These are phyloP conservation scores for Delia radicum DNA, from an alignment of 1,140 invertebrate species.

Conservation along the genomic window DNA sequence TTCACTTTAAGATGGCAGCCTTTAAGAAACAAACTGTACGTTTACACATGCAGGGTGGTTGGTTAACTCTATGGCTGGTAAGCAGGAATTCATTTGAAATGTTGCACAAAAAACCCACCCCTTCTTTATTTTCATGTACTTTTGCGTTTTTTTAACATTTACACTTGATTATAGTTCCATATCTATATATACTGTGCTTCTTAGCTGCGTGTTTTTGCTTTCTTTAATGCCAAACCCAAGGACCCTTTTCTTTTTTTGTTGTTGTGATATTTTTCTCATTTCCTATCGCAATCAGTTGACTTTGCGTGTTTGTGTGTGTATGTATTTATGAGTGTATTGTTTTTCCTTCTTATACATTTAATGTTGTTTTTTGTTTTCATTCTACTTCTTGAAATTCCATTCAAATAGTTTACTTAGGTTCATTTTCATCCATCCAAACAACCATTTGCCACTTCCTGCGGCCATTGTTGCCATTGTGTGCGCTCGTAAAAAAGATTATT, in stretches of 20 bases:
- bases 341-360: not conserved
- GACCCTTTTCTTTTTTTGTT: not conserved
- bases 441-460: conserved; percentile 31
- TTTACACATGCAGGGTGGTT: not conserved
- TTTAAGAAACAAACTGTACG: not conserved
- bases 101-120: not conserved
- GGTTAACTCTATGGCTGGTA: too few species aligned
- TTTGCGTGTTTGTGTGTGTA: not conserved
- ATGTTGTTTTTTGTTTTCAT: not conserved
- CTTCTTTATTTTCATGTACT: not conserved
- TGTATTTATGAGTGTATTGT: not conserved
- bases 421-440: conserved; percentile 40
- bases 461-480: conserved; percentile 56
- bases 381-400: conserved; percentile 40
- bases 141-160: not conserved
- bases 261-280: not conserved
- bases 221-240: not conserved
- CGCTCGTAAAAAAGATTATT: conserved; percentile 56
- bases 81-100: too few species aligned
- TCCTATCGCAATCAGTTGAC: not conserved
- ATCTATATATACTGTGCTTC: not conserved
- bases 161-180: not conserved
- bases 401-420: conserved; percentile 56
- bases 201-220: not conserved
- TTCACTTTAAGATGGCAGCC: not conserved